Evolutionary conservation across 2,888 invertebrate genomes (phyloP).

Genomic region (Mechanitis messenoides): DNA sequence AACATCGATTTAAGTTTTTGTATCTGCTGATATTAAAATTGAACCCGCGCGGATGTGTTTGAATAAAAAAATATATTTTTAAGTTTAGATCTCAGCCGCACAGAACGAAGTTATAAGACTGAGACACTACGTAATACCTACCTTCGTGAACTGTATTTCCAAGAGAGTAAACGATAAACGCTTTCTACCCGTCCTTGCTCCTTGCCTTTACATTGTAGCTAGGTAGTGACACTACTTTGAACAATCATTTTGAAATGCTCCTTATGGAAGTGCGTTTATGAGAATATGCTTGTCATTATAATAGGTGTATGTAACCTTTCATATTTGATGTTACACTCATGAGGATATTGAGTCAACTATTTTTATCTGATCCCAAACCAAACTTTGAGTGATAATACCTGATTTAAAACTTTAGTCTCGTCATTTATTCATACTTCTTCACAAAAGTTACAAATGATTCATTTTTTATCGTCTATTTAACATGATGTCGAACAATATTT

Average conservation of each 20-base stretch:
- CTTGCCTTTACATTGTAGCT: slow-evolving; percentile 74
- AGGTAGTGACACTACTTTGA: slow-evolving; percentile 60
- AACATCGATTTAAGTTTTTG: slow-evolving; percentile 22
- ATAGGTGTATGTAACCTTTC: slow-evolving; percentile 27
- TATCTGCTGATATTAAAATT: slow-evolving; percentile 17
- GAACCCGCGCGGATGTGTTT: slow-evolving; percentile 15
- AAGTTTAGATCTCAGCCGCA: slow-evolving; percentile 45
- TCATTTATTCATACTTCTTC: no score
- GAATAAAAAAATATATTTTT: slow-evolving; percentile 21
- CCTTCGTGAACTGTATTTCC: slow-evolving; percentile 62
- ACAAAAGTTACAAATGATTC: no score
- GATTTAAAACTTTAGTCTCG: slow-evolving; percentile 9
- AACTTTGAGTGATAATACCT: slow-evolving; percentile 28
- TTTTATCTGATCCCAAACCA: slow-evolving; percentile 27
- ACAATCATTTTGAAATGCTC: slow-evolving; percentile 49
- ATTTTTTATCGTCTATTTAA: no score
- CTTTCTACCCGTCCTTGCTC: slow-evolving; percentile 76
- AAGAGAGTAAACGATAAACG: slow-evolving; percentile 68
- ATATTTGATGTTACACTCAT: slow-evolving; percentile 25
- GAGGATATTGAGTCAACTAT: slow-evolving; percentile 19
- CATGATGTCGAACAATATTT: no score
- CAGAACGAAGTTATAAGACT: slow-evolving; percentile 71
- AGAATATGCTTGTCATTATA: slow-evolving; percentile 42
- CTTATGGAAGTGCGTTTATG: slow-evolving; percentile 59
- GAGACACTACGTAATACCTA: slow-evolving; percentile 67